Evolutionary conservation across 1,140 invertebrate genomes (phyloP).

Genomic region (Copidosoma floridanum): DNA sequence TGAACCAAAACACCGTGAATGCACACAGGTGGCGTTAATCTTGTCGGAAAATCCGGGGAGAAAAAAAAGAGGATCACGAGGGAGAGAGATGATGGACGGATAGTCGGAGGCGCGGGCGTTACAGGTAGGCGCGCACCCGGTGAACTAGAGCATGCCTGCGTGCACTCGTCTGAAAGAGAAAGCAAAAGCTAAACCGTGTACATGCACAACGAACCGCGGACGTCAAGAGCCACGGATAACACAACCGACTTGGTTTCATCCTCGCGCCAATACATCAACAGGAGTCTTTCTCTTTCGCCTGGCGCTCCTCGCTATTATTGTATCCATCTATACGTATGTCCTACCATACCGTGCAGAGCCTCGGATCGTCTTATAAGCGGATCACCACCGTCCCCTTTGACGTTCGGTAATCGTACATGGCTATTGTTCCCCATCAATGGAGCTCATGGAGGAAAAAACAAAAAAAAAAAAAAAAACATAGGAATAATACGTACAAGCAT

Average conservation of each 20-base stretch:
- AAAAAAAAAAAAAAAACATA: too few relatives aligned
- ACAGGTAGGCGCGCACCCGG: slow-evolving; percentile 17
- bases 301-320: background rate
- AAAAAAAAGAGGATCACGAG: background rate
- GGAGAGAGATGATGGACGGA: background rate
- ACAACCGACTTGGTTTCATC: too few relatives aligned
- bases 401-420: too few relatives aligned
- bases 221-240: slow-evolving; percentile 24
- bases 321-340: too few relatives aligned
- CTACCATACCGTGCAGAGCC: too few relatives aligned
- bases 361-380: too few relatives aligned
- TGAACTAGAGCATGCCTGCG: slow-evolving; percentile 54
- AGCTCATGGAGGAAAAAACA: too few relatives aligned
- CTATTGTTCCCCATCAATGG: too few relatives aligned
- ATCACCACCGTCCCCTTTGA: too few relatives aligned
- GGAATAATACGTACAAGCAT: too few relatives aligned
- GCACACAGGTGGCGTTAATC: too few relatives aligned
- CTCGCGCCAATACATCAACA: background rate
- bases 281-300: slow-evolving; percentile 5
- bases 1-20: too few relatives aligned
- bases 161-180: slow-evolving; percentile 54
- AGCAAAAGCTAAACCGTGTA: slow-evolving; percentile 53
- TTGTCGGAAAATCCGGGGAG: background rate
- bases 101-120: slow-evolving; percentile 5
- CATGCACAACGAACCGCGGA: slow-evolving; percentile 30